These are phyloP conservation scores for Eurosta solidaginis DNA, from an alignment of 1,140 invertebrate genomes.

Conservation along the genomic window DNA sequence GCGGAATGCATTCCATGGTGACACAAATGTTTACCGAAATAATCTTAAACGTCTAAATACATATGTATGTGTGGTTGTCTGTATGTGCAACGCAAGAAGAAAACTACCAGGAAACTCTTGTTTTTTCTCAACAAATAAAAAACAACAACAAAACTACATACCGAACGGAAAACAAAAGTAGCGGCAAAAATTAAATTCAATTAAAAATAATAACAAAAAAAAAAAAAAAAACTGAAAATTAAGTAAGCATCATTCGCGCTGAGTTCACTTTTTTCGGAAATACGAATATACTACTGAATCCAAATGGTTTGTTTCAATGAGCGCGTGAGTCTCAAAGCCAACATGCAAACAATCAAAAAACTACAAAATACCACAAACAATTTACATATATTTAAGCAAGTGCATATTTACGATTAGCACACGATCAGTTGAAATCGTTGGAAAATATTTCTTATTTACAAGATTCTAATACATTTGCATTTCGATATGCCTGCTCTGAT, in stretches of 20 bases:
- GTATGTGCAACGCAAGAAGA: neutral
- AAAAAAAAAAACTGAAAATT: neutral
- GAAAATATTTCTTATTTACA: neutral
- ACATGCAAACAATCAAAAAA: neutral
- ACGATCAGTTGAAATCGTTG: neutral
- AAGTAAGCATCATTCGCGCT: neutral
- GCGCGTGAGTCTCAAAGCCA: neutral
- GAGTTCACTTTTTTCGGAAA: conserved; percentile 14
- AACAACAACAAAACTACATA: neutral
- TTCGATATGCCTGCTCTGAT: neutral
- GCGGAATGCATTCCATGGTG: conserved; percentile 9
- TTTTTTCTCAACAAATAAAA: conserved; percentile 9
- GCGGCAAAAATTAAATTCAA: neutral
- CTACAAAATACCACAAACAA: no score
- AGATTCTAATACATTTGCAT: neutral
- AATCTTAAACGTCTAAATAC: neutral
- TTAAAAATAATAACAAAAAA: neutral
- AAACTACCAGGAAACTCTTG: neutral
- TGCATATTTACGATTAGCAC: neutral
- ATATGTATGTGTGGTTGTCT: no score
- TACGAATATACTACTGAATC: neutral
- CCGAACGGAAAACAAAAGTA: neutral
- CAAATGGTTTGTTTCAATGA: neutral
- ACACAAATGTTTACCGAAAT: neutral
- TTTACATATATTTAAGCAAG: neutral